Conservation (phyloP, 2,113 vertebrate species). For the Dromaius novaehollandiae region DNA sequence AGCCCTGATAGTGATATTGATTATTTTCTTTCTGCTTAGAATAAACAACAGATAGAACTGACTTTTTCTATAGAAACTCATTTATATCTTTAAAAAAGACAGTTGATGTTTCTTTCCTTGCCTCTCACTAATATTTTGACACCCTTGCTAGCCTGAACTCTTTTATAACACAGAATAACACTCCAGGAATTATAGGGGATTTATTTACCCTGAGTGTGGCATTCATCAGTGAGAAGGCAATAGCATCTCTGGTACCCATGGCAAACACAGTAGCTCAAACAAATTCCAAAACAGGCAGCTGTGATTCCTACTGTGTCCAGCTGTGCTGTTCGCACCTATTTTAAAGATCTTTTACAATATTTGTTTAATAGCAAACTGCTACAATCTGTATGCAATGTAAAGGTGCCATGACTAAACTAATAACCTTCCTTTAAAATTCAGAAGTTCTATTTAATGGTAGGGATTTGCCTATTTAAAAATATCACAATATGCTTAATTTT, state of each 20-base stretch:
- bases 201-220: background rate
- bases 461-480: background rate
- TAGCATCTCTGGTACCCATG: background rate
- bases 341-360: background rate
- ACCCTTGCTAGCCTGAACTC: background rate
- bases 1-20: background rate
- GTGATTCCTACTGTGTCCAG: background rate
- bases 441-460: background rate
- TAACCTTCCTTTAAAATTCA: background rate
- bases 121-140: background rate
- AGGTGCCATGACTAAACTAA: slow-evolving; percentile 22
- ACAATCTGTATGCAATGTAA: background rate
- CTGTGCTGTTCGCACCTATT: background rate
- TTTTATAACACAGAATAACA: background rate
- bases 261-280: background rate
- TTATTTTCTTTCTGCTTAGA: background rate
- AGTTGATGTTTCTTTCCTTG: background rate
- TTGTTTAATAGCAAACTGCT: slow-evolving; percentile 41
- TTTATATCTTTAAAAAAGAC: background rate
- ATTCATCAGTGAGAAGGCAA: background rate
- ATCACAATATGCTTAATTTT: background rate
- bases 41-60: no score
- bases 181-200: background rate
- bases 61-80: background rate
- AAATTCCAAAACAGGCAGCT: background rate